These are phyloP conservation scores for Sceloporus undulatus DNA, from an alignment of 2,113 vertebrate species.

Conservation along the genomic window DNA sequence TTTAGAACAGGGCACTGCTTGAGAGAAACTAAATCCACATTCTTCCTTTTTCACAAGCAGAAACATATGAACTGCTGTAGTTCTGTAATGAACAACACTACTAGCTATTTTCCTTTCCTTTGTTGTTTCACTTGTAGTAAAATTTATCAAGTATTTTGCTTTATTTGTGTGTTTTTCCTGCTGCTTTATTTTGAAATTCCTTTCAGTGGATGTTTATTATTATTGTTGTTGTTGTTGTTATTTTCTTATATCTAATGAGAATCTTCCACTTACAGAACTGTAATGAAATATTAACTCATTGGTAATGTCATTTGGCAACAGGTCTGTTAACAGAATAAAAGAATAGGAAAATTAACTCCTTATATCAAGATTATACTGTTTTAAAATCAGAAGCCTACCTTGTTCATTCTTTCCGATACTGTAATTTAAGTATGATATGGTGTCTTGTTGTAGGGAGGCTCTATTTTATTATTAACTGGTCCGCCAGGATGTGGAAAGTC, in stretches of 20 bases:
- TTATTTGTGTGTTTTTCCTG: not conserved
- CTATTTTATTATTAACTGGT: constrained; percentile 89
- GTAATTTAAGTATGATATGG: constrained; percentile 31
- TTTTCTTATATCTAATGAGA: not conserved
- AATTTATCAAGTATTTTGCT: not conserved
- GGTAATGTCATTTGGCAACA: not conserved
- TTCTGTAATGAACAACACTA: not conserved
- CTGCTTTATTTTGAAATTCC: not conserved
- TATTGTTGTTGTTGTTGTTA: too few relatives aligned
- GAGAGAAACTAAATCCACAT: too few relatives aligned
- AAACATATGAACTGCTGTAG: not conserved
- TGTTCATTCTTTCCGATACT: not conserved
- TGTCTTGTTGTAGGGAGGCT: constrained; percentile 79
- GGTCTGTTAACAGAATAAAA: not conserved
- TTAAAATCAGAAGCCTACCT: not conserved
- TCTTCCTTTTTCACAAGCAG: not conserved
- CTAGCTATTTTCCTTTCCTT: not conserved
- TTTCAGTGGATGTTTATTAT: not conserved
- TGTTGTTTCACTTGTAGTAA: not conserved
- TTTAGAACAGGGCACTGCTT: too few relatives aligned
- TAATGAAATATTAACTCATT: not conserved
- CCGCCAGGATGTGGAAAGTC: constrained; percentile 96
- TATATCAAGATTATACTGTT: not conserved
- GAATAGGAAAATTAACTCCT: not conserved
- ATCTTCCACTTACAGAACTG: not conserved